Evolutionary conservation across 2,888 invertebrate species (phyloP).

Genomic region (Ectemnius continuus): DNA sequence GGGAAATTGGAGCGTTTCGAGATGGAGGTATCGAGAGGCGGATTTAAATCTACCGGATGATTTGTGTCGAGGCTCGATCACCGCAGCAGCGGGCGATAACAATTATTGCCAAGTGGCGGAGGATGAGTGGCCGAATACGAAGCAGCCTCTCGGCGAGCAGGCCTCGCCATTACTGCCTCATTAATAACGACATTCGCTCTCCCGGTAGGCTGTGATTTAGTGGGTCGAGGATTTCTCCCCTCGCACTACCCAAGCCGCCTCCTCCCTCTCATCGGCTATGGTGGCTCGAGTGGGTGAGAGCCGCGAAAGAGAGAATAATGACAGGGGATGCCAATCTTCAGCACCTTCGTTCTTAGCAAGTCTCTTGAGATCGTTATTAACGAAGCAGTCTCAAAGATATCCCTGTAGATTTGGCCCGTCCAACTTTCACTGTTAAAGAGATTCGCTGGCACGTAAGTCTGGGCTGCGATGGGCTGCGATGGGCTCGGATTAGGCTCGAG

Average conservation of each 20-base stretch:
- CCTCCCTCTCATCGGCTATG: too few species aligned
- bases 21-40: slow-evolving; percentile 29
- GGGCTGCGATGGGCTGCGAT: not conserved
- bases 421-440: not conserved
- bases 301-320: slow-evolving; percentile 54
- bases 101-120: slow-evolving; percentile 63
- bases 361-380: slow-evolving; percentile 46
- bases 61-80: slow-evolving; percentile 37
- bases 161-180: slow-evolving; percentile 66
- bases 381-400: slow-evolving; percentile 41
- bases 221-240: slow-evolving; percentile 31
- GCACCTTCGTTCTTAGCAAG: not conserved
- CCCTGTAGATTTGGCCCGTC: slow-evolving; percentile 1
- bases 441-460: not conserved
- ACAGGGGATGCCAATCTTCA: slow-evolving; percentile 47
- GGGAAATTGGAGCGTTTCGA: slow-evolving; percentile 16
- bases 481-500: slow-evolving; percentile 32
- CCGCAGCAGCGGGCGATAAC: slow-evolving; percentile 48
- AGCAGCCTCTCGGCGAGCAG: slow-evolving; percentile 50
- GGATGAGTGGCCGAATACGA: slow-evolving; percentile 66
- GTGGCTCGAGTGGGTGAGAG: slow-evolving; percentile 8
- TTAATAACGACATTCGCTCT: slow-evolving; percentile 66
- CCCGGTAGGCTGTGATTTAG: slow-evolving; percentile 55
- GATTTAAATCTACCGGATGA: slow-evolving; percentile 46
- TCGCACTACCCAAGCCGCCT: too few species aligned